Evolutionary conservation across 2,797 vertebrate species (phyloP).

Genomic region (Melopsittacus undulatus): DNA sequence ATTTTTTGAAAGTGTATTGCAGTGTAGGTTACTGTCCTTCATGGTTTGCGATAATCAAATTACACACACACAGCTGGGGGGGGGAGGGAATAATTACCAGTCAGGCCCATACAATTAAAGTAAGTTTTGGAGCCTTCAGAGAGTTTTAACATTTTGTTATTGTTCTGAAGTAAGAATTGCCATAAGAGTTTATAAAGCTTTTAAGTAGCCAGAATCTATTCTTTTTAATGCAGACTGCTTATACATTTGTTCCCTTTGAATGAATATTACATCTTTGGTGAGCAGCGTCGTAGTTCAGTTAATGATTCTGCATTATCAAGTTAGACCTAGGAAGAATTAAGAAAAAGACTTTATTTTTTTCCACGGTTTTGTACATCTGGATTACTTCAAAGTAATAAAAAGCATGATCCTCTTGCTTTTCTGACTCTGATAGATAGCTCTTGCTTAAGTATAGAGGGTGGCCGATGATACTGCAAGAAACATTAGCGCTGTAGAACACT

Average conservation of each 20-base stretch:
- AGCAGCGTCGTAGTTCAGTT: not conserved
- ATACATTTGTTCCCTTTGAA: not conserved
- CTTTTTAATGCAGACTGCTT: not conserved
- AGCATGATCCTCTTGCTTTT: not conserved
- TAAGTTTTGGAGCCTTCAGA: conserved; percentile 19
- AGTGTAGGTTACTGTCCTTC: conserved; percentile 48
- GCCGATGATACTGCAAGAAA: not conserved
- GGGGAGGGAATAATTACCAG: conserved; percentile 14
- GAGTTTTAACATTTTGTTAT: not conserved
- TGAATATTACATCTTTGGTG: not conserved
- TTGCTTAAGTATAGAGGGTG: not conserved
- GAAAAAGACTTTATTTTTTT: rapidly evolving
- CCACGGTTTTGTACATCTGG: not conserved
- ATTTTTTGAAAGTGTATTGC: not conserved
- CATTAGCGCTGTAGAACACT: not conserved
- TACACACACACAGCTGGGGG: not conserved
- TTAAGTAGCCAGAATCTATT: not conserved
- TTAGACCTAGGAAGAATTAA: not conserved
- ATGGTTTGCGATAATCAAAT: conserved; percentile 53
- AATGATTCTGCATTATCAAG: not conserved
- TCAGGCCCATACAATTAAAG: conserved; percentile 38
- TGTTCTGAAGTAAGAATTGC: not conserved
- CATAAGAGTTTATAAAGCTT: not conserved
- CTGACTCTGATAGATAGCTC: not conserved
- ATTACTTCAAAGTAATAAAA: not conserved